Percentiles rank a stretch among this genome's conserved stretches.
Evolutionary conservation across 1,140 invertebrate genomes (phyloP).

Genomic region (Polypedilum vanderplanki): DNA sequence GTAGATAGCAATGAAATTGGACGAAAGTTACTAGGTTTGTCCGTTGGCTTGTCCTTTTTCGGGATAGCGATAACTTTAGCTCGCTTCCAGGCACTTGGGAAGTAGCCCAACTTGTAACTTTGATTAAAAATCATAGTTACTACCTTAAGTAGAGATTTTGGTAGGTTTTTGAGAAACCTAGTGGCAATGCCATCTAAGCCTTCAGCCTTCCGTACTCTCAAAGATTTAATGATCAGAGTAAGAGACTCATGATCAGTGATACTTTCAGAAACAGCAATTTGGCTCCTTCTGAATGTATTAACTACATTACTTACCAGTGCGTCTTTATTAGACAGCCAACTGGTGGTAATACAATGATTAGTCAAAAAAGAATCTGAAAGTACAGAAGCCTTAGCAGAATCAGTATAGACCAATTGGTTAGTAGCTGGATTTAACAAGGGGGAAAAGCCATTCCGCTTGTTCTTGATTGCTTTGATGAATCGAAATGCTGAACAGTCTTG

Average conservation of each 20-base stretch:
- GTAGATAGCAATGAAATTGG: slow-evolving; percentile 37
- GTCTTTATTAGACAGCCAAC: background rate
- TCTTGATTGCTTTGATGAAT: background rate
- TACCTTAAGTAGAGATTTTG: background rate
- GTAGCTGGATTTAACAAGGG: background rate
- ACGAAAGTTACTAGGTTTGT: slow-evolving; percentile 34
- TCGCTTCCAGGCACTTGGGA: slow-evolving; percentile 39
- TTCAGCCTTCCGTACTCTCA: background rate
- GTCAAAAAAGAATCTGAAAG: background rate
- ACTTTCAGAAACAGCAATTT: background rate
- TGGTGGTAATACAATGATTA: background rate
- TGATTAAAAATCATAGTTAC: slow-evolving; percentile 34
- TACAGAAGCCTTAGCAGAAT: background rate
- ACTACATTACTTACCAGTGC: background rate
- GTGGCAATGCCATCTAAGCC: background rate
- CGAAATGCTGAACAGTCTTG: background rate
- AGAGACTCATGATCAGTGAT: no score
- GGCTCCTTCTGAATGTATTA: background rate
- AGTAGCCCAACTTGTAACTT: slow-evolving; percentile 36
- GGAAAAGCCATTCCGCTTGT: background rate
- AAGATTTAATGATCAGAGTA: background rate
- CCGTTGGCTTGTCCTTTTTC: slow-evolving; percentile 41
- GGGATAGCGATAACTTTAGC: slow-evolving; percentile 40
- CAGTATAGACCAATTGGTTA: background rate
- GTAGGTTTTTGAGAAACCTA: background rate